A percentile compares a stretch with the other conserved stretches of the same genome.
These are phyloP conservation scores for Acronicta leporina DNA, from an alignment of 2,888 invertebrate genomes.

Conservation along the genomic window DNA sequence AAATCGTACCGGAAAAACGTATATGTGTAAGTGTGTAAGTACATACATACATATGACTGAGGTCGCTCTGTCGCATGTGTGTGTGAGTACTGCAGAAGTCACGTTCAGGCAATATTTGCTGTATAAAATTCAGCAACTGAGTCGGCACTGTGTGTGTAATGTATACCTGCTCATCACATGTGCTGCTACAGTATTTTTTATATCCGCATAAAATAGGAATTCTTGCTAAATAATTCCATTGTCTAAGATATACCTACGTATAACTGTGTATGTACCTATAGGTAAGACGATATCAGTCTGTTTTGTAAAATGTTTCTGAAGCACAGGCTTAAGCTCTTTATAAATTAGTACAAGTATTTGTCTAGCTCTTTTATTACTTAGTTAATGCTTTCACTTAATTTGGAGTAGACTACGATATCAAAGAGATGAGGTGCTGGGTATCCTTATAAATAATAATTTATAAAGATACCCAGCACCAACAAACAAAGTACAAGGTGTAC, in stretches of 20 bases:
- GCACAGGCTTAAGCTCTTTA: no score
- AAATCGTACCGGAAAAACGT: constrained; percentile 37
- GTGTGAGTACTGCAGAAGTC: constrained; percentile 69
- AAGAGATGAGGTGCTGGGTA: neutral
- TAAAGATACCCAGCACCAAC: no score
- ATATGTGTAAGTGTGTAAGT: constrained; percentile 7
- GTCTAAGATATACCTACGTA: neutral
- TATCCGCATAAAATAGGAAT: constrained; percentile 38
- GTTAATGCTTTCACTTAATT: neutral
- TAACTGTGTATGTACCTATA: neutral
- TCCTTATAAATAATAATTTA: neutral
- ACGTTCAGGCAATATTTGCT: constrained; percentile 85
- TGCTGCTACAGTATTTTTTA: constrained; percentile 50
- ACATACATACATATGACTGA: constrained; percentile 27
- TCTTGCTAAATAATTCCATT: constrained; percentile 39
- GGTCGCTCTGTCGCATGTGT: constrained; percentile 35
- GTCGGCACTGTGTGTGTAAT: constrained; percentile 67
- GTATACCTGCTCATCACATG: constrained; percentile 62
- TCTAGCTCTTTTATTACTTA: constrained; percentile 1
- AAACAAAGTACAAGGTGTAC: constrained; percentile 14
- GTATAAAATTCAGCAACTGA: constrained; percentile 79
- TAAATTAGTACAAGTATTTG: neutral
- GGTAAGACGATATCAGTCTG: no score
- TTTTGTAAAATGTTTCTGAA: no score
- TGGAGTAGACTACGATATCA: neutral